Percentiles rank a stretch among this genome's conserved stretches.
Conservation (phyloP, 1,140 invertebrate species). For the Sinella curviseta region DNA sequence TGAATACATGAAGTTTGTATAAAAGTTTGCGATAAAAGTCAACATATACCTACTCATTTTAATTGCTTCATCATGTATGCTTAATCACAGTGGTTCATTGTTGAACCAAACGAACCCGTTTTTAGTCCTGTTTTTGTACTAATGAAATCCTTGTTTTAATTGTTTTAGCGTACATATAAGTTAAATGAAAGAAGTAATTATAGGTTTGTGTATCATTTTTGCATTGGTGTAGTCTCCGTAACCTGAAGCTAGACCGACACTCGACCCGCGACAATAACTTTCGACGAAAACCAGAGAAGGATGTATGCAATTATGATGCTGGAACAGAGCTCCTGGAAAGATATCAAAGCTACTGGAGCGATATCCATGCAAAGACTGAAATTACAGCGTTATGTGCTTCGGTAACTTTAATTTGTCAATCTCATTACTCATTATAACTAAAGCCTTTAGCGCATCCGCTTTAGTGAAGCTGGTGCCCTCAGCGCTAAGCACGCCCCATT, state of each 20-base stretch:
- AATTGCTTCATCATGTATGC: too few species aligned
- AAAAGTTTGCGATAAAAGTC: too few species aligned
- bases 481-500: too few species aligned
- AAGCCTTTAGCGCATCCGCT: too few species aligned
- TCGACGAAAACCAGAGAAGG: conserved; percentile 36
- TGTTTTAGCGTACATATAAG: neutral
- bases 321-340: conserved; percentile 63
- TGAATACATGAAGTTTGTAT: too few species aligned
- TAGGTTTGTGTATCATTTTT: neutral
- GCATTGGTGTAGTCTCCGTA: conserved; percentile 35
- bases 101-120: too few species aligned
- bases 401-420: conserved; percentile 45
- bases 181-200: neutral
- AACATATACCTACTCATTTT: too few species aligned
- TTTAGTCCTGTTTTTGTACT: too few species aligned
- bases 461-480: too few species aligned
- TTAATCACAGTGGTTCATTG: too few species aligned
- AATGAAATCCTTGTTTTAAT: too few species aligned
- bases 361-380: conserved; percentile 64
- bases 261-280: conserved; percentile 6
- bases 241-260: conserved; percentile 47
- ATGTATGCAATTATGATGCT: conserved; percentile 60
- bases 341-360: conserved; percentile 67
- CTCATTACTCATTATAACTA: too few species aligned
- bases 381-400: conserved; percentile 64